Conservation (phyloP, 2,888 invertebrate species). For the Netelia virgata region DNA sequence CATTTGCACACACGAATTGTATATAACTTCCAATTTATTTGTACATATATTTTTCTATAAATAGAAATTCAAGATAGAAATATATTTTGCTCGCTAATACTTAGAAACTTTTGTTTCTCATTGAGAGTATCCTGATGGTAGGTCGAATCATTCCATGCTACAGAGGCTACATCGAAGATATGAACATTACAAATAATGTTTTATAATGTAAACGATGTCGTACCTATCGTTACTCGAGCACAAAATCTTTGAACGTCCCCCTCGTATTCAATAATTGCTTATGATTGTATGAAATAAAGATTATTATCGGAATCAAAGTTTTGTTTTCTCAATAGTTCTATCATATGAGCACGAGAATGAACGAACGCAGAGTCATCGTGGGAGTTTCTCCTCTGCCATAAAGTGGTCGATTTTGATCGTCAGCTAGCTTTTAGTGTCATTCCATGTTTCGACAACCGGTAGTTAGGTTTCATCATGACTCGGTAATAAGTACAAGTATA, state of each 20-base stretch:
- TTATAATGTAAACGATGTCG: not conserved
- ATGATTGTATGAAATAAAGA: slow-evolving; percentile 8
- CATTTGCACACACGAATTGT: slow-evolving; percentile 23
- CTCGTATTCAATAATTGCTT: not conserved
- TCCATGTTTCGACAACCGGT: not conserved
- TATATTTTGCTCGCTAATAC: not conserved
- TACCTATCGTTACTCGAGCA: not conserved
- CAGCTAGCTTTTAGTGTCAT: not conserved
- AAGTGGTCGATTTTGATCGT: not conserved
- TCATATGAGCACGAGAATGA: not conserved
- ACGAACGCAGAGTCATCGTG: not conserved
- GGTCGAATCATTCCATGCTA: slow-evolving; percentile 3
- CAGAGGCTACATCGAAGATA: slow-evolving; percentile 15
- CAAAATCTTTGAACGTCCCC: not conserved
- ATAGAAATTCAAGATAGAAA: not conserved
- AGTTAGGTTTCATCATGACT: not conserved
- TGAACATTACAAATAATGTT: not conserved
- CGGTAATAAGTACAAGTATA: slow-evolving; percentile 3
- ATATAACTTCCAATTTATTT: slow-evolving; percentile 61
- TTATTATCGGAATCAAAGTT: not conserved
- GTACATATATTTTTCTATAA: slow-evolving; percentile 24
- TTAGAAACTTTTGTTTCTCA: not conserved
- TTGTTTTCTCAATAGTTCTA: not conserved
- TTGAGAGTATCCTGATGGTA: not conserved
- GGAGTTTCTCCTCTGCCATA: not conserved